Evolutionary conservation across 2,888 invertebrate genomes (phyloP), one percentile per base, ranked within the genome.

Genomic region (Tinea semifulvella): DNA sequence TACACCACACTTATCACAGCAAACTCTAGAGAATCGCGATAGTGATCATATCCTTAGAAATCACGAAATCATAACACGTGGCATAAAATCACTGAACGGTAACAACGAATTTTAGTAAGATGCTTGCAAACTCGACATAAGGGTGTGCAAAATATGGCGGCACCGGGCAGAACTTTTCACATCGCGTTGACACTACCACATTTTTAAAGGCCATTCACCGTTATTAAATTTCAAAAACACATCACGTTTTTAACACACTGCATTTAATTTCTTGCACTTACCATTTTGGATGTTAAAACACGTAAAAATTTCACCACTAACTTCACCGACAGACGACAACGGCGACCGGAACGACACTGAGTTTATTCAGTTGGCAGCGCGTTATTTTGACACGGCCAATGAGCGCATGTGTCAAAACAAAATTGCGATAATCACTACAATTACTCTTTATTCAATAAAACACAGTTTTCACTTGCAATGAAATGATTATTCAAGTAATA

Each of bases 91-190:
- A 77, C 72, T 77, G 77, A 69, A 75, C 75, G 67, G 67, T 76
- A 72, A 73, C 74, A 70, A 68, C 62, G 6, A 13, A 31, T 31
- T 31, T 31, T 11, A 31, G 14, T 6, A 75, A 77, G 74, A 77
- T 69, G 75, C 73, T 72, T 80, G 79, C 79, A 63, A 77, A 75
- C 73, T 74, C 63, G n/a, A n/a, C 60, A 60, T 60, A 65, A 65
- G 67, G 68, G 68, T 68, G 72, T 73, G 77, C 77, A 64, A 76
- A 80, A 77, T 79, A 81, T 81, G 81, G 77, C 77, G 76, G 79
- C 79, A 73, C 81, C 81, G 80, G 80, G 70, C 61, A 61, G 61
- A 65, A 54, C 60, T 62, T 56, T 59, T 57, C 54, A 46, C 55
- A 62, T 65, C 52, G 54, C 53, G 56, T 72, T 63, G 53, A 69